A percentile compares a stretch with the other conserved stretches of the same genome.
phyloP scores from a whole-genome alignment of 2,888 invertebrate genomes.

The Lepas anatifera region DNA sequence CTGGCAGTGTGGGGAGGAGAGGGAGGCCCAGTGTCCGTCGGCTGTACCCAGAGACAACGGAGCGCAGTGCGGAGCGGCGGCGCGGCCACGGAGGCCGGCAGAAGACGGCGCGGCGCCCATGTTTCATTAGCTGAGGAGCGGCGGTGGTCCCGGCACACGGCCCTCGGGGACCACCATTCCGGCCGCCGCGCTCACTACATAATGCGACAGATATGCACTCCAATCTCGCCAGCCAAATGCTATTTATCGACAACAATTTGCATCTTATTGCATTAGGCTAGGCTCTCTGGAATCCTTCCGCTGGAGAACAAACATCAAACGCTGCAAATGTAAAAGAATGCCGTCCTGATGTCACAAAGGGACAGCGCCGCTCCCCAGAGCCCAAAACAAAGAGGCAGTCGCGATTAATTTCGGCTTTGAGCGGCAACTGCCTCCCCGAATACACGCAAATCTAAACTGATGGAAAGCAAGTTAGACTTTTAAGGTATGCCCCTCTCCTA shows the following conservation, averaged over 20 bases:
- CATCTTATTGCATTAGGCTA: slow-evolving; percentile 1
- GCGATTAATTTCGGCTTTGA: too few species aligned
- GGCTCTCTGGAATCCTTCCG: not conserved
- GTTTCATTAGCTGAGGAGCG: not conserved
- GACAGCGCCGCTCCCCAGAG: too few species aligned
- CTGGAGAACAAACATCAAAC: slow-evolving; percentile 1
- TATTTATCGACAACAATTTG: slow-evolving; percentile 7
- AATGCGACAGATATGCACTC: slow-evolving; percentile 10
- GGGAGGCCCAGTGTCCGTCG: too few species aligned
- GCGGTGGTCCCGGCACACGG: not conserved
- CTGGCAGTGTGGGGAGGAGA: too few species aligned
- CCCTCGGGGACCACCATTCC: not conserved
- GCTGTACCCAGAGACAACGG: too few species aligned
- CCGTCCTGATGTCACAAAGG: too few species aligned
- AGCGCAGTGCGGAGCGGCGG: not conserved
- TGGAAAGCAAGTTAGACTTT: too few species aligned
- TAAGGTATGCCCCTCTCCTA: too few species aligned
- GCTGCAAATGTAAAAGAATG: too few species aligned
- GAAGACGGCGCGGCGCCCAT: not conserved
- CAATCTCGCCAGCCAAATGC: slow-evolving; percentile 4
- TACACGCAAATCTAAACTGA: too few species aligned
- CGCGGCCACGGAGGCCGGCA: not conserved
- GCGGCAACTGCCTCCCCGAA: too few species aligned
- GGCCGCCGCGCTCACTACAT: not conserved
- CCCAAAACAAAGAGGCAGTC: too few species aligned